These are phyloP conservation scores for Phylloscopus trochilus DNA, from an alignment of 2,113 vertebrate species.

Conservation along the genomic window DNA sequence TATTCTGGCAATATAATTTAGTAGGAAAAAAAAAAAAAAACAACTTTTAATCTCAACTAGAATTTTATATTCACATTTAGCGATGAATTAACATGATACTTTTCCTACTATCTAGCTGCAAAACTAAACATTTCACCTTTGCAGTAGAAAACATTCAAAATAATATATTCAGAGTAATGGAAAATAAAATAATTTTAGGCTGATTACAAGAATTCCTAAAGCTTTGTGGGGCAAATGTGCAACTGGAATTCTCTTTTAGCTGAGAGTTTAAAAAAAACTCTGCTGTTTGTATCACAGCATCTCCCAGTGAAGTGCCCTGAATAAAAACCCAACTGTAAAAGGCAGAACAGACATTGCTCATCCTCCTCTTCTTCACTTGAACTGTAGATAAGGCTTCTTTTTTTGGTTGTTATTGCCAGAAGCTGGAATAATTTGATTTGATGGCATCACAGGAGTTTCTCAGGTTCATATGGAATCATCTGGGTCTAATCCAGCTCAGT, in stretches of 20 bases:
- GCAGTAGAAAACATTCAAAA: not conserved
- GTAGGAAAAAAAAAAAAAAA: not conserved
- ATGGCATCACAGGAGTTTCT: not conserved
- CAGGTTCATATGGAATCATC: not conserved
- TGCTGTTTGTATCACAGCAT: not conserved
- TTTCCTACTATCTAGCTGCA: not conserved
- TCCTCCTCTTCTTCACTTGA: not conserved
- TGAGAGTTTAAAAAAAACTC: conserved; percentile 16
- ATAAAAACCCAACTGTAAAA: conserved; percentile 14
- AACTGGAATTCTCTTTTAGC: not conserved
- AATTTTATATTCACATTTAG: conserved; percentile 1
- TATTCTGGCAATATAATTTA: conserved; percentile 10
- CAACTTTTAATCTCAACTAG: not conserved
- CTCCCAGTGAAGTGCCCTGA: not conserved
- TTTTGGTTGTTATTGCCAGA: not conserved
- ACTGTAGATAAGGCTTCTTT: not conserved
- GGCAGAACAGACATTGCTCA: not conserved
- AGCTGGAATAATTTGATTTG: not conserved
- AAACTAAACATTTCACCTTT: not conserved
- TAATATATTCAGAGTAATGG: not conserved
- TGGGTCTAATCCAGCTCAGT: not conserved
- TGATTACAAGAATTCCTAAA: not conserved
- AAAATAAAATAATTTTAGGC: not conserved
- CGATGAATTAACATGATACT: not conserved
- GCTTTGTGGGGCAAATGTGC: not conserved